phyloP scores from a whole-genome alignment of 2,113 vertebrate species.

The Tragelaphus imberbis region DNA sequence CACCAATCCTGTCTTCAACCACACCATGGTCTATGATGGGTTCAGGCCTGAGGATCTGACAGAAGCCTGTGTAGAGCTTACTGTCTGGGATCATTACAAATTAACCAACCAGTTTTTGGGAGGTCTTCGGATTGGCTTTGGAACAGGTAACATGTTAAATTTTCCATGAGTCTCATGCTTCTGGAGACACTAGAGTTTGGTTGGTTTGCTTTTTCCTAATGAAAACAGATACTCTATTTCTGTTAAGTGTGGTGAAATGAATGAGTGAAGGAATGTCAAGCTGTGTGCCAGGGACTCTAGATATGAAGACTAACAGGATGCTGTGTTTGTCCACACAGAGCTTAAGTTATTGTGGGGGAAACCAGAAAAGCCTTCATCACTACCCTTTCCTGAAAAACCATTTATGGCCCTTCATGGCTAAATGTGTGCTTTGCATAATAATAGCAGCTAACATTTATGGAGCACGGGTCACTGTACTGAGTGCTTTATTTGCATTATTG shows the following conservation, averaged over 20 bases:
- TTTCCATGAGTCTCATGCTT: not conserved
- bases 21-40: conserved; percentile 96
- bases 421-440: not conserved
- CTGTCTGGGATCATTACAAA: conserved; percentile 93
- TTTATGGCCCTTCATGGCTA: not conserved
- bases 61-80: conserved; percentile 92
- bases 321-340: not conserved
- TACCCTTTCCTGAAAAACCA: not conserved
- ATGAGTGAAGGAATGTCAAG: not conserved
- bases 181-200: not conserved
- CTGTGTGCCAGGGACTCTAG: not conserved
- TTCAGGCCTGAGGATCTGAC: conserved; percentile 87
- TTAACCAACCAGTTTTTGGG: conserved; percentile 91
- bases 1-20: conserved; percentile 90
- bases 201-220: not conserved
- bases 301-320: not conserved
- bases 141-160: conserved; percentile 85
- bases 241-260: not conserved
- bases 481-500: not conserved
- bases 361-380: not conserved
- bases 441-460: not conserved
- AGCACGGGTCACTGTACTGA: not conserved
- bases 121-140: conserved; percentile 90
- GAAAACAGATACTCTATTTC: not conserved
- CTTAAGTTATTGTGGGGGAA: not conserved